Evolutionary conservation across 2,113 vertebrate genomes (phyloP).

Genomic region (Hiodon tergisus): DNA sequence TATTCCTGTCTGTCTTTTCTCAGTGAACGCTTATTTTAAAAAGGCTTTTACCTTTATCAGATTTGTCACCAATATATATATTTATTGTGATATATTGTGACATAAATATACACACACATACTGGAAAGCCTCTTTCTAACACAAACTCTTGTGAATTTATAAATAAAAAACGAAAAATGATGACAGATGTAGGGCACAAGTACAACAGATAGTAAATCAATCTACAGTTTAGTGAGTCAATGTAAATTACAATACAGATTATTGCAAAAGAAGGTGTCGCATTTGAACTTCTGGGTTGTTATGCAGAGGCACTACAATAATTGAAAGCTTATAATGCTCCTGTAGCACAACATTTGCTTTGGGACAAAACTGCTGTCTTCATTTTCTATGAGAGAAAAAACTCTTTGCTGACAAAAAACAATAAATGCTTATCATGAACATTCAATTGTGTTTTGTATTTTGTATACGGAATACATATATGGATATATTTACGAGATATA

Average conservation of each 20-base stretch:
- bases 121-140: slow-evolving; percentile 33
- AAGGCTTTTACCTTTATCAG: slow-evolving; percentile 5
- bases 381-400: too few species aligned
- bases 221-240: slow-evolving; percentile 26
- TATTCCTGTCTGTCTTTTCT: slow-evolving; percentile 7
- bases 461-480: too few species aligned
- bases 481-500: too few species aligned
- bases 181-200: slow-evolving; percentile 44
- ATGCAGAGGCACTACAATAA: not conserved
- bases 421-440: too few species aligned
- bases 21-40: slow-evolving; percentile 6
- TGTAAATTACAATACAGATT: slow-evolving; percentile 30
- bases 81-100: not conserved
- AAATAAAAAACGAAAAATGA: slow-evolving; percentile 43
- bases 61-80: slow-evolving; percentile 5
- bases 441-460: too few species aligned
- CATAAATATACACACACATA: not conserved
- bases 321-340: not conserved
- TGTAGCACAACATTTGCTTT: too few species aligned
- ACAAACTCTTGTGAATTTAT: slow-evolving; percentile 1
- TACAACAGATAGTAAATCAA: slow-evolving; percentile 42
- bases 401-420: too few species aligned
- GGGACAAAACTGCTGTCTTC: too few species aligned
- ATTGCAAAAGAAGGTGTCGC: slow-evolving; percentile 23
- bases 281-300: slow-evolving; percentile 11